A percentile compares a stretch with the other conserved stretches of the same genome.
These are phyloP conservation scores for Carposina sasakii DNA, from an alignment of 1,140 invertebrate genomes.

Conservation along the genomic window DNA sequence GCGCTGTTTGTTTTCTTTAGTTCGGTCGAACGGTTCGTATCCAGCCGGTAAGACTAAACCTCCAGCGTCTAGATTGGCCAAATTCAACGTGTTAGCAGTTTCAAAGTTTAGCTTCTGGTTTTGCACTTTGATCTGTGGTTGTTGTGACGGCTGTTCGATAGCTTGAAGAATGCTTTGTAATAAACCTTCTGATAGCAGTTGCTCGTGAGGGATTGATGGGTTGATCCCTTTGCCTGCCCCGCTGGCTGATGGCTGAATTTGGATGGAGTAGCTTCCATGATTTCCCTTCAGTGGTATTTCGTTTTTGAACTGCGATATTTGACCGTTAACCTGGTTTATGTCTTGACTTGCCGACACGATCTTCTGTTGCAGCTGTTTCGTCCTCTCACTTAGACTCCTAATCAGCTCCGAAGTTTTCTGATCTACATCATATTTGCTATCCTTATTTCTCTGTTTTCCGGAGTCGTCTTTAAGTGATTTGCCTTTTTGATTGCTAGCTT, in stretches of 20 bases:
- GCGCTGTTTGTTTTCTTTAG: constrained; percentile 20
- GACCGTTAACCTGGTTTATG: constrained; percentile 30
- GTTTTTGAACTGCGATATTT: constrained; percentile 16
- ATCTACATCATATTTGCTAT: constrained; percentile 39
- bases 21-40: constrained; percentile 56
- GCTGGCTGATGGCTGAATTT: constrained; percentile 78
- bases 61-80: constrained; percentile 23
- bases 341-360: constrained; percentile 44
- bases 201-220: constrained; percentile 76
- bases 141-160: constrained; percentile 49
- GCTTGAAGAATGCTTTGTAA: constrained; percentile 82
- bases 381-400: constrained; percentile 51
- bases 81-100: constrained; percentile 14
- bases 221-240: constrained; percentile 56
- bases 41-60: constrained; percentile 50
- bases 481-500: constrained; percentile 40
- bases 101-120: constrained; percentile 12
- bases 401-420: constrained; percentile 60
- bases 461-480: constrained; percentile 43
- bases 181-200: constrained; percentile 83
- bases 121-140: constrained; percentile 26
- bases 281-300: constrained; percentile 77
- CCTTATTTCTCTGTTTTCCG: constrained; percentile 44
- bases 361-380: constrained; percentile 58
- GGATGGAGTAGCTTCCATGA: constrained; percentile 79